Conservation (phyloP, 1,140 invertebrate species). For the Uloborus diversus region DNA sequence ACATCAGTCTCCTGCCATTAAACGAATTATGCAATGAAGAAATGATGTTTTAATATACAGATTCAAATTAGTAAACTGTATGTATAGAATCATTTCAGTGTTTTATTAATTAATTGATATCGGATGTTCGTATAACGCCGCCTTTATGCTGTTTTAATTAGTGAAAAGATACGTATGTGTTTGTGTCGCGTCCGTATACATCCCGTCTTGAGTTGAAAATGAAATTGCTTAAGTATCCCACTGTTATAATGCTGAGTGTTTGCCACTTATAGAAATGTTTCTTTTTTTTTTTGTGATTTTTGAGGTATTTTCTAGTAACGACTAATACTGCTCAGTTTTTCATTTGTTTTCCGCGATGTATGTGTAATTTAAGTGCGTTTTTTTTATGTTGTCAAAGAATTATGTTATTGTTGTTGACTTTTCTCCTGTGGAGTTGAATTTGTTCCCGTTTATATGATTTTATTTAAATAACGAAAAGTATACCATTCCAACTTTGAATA, state of each 20-base stretch:
- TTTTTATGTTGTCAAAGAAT: slow-evolving; percentile 56
- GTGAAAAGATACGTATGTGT: slow-evolving; percentile 31
- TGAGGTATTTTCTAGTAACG: slow-evolving; percentile 32
- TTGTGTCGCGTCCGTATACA: not conserved
- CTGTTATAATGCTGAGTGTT: slow-evolving; percentile 23
- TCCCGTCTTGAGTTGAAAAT: slow-evolving; percentile 5
- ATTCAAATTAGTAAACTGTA: slow-evolving; percentile 37
- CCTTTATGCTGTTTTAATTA: slow-evolving; percentile 40
- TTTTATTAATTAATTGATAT: slow-evolving; percentile 31
- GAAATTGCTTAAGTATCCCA: slow-evolving; percentile 6
- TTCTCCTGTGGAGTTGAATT: slow-evolving; percentile 51
- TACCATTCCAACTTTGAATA: slow-evolving; percentile 29
- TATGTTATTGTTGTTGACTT: slow-evolving; percentile 53
- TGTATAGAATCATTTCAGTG: slow-evolving; percentile 54
- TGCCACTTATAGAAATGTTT: not conserved
- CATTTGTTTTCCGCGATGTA: slow-evolving; percentile 36
- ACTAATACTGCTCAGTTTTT: slow-evolving; percentile 52
- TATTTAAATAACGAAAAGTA: slow-evolving; percentile 23
- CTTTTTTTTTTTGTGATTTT: slow-evolving; percentile 23
- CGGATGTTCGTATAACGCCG: slow-evolving; percentile 9
- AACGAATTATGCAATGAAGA: slow-evolving; percentile 49
- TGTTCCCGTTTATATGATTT: slow-evolving; percentile 55
- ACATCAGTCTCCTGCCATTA: slow-evolving; percentile 48
- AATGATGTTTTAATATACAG: slow-evolving; percentile 28
- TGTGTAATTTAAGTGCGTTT: slow-evolving; percentile 52